Conservation (phyloP, 2,113 vertebrate species). For the Nannospalax galili region DNA sequence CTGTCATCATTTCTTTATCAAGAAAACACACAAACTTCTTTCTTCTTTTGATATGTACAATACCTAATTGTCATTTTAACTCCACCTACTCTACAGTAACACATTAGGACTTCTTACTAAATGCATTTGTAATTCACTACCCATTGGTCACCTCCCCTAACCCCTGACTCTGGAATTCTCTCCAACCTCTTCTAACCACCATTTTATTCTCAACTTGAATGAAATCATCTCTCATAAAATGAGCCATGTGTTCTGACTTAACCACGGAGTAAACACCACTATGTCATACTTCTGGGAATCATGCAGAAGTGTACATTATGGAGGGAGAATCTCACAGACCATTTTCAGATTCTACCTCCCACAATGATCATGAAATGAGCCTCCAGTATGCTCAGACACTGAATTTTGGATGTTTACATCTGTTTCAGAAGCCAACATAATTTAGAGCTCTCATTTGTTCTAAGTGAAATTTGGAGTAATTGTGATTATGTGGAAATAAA, state of each 20-base stretch:
- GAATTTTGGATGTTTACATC: background rate
- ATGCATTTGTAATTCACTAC: background rate
- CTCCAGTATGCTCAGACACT: background rate
- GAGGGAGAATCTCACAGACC: background rate
- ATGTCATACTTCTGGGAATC: too few relatives aligned
- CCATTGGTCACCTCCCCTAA: too few relatives aligned
- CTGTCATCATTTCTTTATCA: background rate
- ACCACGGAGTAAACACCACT: too few relatives aligned
- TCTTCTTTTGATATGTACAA: background rate
- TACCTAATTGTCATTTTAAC: background rate
- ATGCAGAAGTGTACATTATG: accelerated
- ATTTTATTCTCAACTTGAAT: background rate
- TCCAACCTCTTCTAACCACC: accelerated
- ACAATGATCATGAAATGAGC: background rate
- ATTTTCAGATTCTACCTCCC: background rate
- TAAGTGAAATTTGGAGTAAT: conserved; percentile 7
- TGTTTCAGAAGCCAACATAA: background rate
- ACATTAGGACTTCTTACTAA: too few relatives aligned
- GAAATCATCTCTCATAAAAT: too few relatives aligned
- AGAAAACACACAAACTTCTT: background rate
- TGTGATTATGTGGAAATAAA: conserved; percentile 13
- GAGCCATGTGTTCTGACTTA: background rate
- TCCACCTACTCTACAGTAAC: background rate
- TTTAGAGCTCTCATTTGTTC: background rate
- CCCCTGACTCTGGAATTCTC: background rate